Evolutionary conservation across 2,113 vertebrate genomes (phyloP).

Genomic region (Desmodus rotundus): DNA sequence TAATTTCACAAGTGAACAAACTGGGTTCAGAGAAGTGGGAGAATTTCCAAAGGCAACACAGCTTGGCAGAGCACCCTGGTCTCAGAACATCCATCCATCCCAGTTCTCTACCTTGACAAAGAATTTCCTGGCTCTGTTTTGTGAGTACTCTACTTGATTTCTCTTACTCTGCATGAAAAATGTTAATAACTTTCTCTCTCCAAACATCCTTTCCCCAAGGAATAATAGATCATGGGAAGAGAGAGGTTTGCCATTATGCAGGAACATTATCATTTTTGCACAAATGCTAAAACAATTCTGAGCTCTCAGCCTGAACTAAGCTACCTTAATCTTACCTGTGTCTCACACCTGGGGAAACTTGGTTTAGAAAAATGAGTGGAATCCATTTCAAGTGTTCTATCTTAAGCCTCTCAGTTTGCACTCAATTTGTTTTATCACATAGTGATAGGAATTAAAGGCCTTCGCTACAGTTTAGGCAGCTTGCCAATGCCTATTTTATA

Average conservation of each 20-base stretch:
- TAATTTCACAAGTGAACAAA: neutral
- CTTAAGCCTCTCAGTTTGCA: conserved; percentile 71
- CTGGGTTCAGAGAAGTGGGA: neutral
- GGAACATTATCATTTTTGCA: conserved; percentile 69
- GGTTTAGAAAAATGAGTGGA: conserved; percentile 60
- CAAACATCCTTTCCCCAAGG: conserved; percentile 72
- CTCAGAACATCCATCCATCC: neutral
- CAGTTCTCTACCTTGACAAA: neutral
- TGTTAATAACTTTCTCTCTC: conserved; percentile 74
- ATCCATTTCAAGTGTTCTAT: conserved; percentile 66
- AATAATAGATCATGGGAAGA: conserved; percentile 72
- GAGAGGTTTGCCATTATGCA: conserved; percentile 45
- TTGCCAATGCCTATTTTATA: conserved; percentile 87
- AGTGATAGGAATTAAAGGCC: conserved; percentile 84
- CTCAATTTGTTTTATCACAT: conserved; percentile 82
- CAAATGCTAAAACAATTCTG: conserved; percentile 63
- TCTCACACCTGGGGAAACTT: conserved; percentile 58
- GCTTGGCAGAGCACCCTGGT: neutral
- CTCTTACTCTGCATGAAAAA: conserved; percentile 69
- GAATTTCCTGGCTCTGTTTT: neutral
- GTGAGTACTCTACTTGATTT: conserved; percentile 50
- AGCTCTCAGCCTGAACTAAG: conserved; percentile 65
- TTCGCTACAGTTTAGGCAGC: conserved; percentile 79
- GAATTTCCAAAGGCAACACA: neutral
- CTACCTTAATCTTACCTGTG: conserved; percentile 68